phyloP scores from a whole-genome alignment of 2,888 invertebrate species.

The Schizaphis graminum region DNA sequence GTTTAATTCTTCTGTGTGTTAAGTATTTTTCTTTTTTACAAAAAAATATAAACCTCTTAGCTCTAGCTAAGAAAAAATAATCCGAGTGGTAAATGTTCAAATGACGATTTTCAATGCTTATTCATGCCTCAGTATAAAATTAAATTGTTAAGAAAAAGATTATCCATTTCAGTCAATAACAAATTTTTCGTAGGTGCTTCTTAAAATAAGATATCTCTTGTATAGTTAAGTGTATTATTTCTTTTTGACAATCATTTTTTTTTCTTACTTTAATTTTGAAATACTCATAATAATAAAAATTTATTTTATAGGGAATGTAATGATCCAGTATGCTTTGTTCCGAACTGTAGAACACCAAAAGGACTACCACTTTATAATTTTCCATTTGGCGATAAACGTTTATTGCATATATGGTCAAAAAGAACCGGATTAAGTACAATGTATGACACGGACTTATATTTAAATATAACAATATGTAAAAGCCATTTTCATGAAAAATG shows the following conservation, averaged over 20 bases:
- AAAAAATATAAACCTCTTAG: background rate
- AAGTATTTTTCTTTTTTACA: background rate
- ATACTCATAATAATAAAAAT: background rate
- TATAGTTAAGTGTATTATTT: background rate
- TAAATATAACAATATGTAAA: slow-evolving; percentile 36
- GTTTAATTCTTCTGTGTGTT: background rate
- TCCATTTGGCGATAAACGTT: slow-evolving; percentile 31
- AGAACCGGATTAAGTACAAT: slow-evolving; percentile 46
- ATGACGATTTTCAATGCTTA: background rate
- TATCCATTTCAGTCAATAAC: background rate
- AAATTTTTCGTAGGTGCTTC: background rate
- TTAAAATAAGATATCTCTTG: background rate
- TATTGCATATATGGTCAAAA: slow-evolving; percentile 32
- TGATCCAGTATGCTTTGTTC: slow-evolving; percentile 34
- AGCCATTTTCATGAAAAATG: slow-evolving; percentile 47
- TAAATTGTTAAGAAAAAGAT: background rate
- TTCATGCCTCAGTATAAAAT: background rate
- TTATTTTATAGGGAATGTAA: background rate
- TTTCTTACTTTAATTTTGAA: background rate
- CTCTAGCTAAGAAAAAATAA: background rate
- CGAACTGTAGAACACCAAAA: slow-evolving; percentile 17
- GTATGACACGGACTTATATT: slow-evolving; percentile 26
- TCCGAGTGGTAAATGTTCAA: background rate
- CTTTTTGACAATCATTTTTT: background rate
- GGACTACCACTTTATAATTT: slow-evolving; percentile 43